A percentile compares a stretch with the other conserved stretches of the same genome.
Conservation (phyloP, 2,888 invertebrate species). For the Lasioglossum pauxillum region DNA sequence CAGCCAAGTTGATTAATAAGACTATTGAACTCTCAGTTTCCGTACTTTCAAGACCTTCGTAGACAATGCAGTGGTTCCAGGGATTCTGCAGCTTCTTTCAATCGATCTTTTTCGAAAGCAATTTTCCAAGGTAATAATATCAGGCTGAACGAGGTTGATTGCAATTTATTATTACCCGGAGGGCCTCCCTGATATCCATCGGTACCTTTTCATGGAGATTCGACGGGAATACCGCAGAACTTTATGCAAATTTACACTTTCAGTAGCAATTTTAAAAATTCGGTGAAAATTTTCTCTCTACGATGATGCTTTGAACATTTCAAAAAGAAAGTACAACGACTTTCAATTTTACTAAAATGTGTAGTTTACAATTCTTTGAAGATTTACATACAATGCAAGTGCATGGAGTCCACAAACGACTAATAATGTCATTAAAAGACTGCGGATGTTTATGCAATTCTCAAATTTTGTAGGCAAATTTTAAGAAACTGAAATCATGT, state of each 20-base stretch:
- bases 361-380: not conserved
- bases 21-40: not conserved
- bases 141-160: not conserved
- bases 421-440: too few relatives aligned
- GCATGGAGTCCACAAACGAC: not conserved
- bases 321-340: not conserved
- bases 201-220: not conserved
- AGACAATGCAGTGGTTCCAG: not conserved
- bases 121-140: not conserved
- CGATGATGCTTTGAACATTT: not conserved
- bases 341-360: not conserved
- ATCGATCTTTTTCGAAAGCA: not conserved
- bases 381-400: not conserved
- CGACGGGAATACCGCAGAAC: not conserved
- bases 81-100: not conserved
- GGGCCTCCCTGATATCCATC: not conserved
- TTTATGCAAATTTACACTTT: not conserved
- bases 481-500: too few relatives aligned
- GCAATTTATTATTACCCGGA: slow-evolving; percentile 1
- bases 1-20: not conserved
- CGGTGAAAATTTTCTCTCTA: not conserved
- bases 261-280: slow-evolving; percentile 1
- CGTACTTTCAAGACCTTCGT: not conserved
- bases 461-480: too few relatives aligned
- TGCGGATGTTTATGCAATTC: too few relatives aligned